Conservation (phyloP, 2,113 vertebrate species). For the Bujurquina vittata region DNA sequence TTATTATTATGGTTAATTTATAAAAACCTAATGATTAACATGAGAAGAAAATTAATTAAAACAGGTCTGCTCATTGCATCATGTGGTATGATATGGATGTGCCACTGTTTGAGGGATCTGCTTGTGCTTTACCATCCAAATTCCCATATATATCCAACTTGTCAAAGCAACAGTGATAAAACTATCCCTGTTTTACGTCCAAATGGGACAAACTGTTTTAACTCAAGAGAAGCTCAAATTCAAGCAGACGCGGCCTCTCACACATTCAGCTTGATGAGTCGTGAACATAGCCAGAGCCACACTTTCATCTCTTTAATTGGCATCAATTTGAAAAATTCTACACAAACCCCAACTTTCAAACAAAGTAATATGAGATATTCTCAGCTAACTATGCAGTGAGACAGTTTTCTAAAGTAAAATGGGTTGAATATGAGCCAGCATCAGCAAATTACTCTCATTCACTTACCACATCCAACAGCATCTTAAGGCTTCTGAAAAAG, state of each 20-base stretch:
- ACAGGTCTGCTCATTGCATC: not conserved
- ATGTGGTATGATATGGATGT: not conserved
- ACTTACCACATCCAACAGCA: conserved; percentile 93
- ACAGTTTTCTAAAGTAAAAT: not conserved
- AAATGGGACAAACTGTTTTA: not conserved
- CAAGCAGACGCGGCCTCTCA: not conserved
- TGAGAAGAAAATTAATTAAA: not conserved
- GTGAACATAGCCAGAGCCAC: not conserved
- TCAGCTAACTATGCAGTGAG: not conserved
- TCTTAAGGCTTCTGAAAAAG: conserved; percentile 77
- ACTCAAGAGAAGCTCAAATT: not conserved
- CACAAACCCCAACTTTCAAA: not conserved
- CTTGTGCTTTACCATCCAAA: not conserved
- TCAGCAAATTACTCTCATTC: conserved; percentile 10
- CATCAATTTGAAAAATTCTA: not conserved
- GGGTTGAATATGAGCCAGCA: not conserved
- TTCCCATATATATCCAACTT: not conserved
- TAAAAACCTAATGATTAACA: not conserved
- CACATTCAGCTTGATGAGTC: not conserved
- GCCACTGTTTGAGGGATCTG: not conserved
- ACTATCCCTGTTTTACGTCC: no score
- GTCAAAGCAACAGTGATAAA: not conserved
- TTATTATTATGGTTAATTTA: not conserved
- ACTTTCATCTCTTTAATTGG: not conserved
- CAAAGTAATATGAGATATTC: not conserved